Conservation (phyloP, 2,888 invertebrate species). For the Thecophora atra region DNA sequence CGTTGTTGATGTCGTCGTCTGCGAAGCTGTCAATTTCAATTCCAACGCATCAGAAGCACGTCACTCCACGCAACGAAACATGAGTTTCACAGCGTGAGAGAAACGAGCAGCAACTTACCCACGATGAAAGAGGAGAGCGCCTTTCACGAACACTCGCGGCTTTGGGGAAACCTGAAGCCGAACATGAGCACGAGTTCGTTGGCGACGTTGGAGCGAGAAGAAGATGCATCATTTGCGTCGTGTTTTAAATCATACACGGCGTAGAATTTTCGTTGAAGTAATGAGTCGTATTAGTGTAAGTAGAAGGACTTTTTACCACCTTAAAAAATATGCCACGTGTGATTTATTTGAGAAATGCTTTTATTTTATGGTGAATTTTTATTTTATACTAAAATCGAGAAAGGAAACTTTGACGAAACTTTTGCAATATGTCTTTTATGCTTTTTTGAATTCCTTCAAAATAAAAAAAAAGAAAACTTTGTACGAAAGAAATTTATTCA, state of each 20-base stretch:
- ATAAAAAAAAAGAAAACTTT: no score
- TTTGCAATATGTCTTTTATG: conserved; percentile 21
- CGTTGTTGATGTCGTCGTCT: conserved; percentile 27
- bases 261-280: neutral
- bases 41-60: conserved; percentile 11
- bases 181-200: neutral
- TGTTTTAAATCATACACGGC: neutral
- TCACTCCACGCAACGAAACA: neutral
- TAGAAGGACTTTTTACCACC: neutral
- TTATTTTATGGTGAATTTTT: conserved; percentile 25
- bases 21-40: conserved; percentile 19
- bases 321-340: neutral
- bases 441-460: conserved; percentile 1
- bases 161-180: no score
- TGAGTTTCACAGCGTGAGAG: neutral
- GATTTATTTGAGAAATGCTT: conserved; percentile 13
- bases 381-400: neutral
- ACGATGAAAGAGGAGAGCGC: no score
- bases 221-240: neutral
- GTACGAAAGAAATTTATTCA: neutral
- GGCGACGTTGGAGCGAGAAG: neutral
- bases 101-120: neutral
- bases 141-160: no score
- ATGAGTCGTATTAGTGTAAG: no score
- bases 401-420: conserved; percentile 6